Evolutionary conservation across 1,140 invertebrate species (phyloP), one percentile per base, ranked within the genome.

Genomic region (Halesus radiatus): DNA sequence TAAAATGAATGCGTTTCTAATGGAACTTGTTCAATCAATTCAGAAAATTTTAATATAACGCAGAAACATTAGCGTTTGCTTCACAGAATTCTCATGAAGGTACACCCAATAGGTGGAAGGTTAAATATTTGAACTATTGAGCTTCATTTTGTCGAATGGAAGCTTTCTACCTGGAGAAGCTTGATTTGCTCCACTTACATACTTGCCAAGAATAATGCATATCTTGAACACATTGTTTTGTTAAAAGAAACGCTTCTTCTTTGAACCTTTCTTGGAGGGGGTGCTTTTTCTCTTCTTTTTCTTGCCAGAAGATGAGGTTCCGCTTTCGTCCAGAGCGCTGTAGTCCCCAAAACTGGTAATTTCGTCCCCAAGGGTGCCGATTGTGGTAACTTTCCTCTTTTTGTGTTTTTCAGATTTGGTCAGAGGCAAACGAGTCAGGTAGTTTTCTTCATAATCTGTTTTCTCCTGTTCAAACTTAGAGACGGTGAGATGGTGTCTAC

Each of bases 391-490:
- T 85, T 94, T 92, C 84, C 93, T 93, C 84, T 92, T 91, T 83
- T 91, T 92, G 86, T 96, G 95, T 86, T 95, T 96, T 79, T 98
- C 96, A 84, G 94, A 93, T 89, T 98, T 98, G 32, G 94, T 95
- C 4, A 96, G 91, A 56, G 95, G 94, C 84, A 98, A 90, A 82
- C 98, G 93, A 62, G 96, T 96, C 86, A 98, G 93, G 86, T 97
- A 96, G 79, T 94, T 95, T 89, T 99, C 97, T 91, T 99, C 98
- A 89, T 97, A 98, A 84, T 94, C 93, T 85, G 93, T 92, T 86
- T 91, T 93, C 88, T 93, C 93, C 87, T 91, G 92, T 85, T 93
- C 92, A 87, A 90, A 91, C 84, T 92, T 92, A 3, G 92, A 92
- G 82, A 93, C 87, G 76, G 92, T 91, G 85, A 92, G 93, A 85